A percentile compares a stretch with the other conserved stretches of the same genome.
Evolutionary conservation across 2,888 invertebrate species (phyloP).

Genomic region (Amphipoea oculea): DNA sequence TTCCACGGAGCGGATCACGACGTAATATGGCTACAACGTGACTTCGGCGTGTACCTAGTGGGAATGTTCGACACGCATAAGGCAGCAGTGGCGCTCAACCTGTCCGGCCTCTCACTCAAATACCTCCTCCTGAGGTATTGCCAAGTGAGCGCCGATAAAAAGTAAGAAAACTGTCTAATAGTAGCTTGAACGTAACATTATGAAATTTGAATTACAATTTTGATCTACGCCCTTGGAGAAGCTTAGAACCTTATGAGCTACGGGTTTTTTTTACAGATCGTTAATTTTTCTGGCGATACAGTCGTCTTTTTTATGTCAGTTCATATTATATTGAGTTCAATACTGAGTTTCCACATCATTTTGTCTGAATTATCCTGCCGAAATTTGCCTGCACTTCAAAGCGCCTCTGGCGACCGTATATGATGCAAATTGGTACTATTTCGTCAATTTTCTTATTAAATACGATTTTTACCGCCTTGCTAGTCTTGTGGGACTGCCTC

Average conservation of each 20-base stretch:
- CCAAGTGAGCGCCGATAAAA: constrained; percentile 95
- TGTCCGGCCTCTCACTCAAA: constrained; percentile 93
- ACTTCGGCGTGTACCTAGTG: constrained; percentile 98
- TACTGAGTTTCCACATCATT: background rate
- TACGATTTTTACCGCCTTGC: no score
- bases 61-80: constrained; percentile 99
- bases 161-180: constrained; percentile 77
- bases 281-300: background rate
- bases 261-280: background rate
- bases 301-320: background rate
- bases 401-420: no score
- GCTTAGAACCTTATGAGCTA: no score
- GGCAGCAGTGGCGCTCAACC: constrained; percentile 94
- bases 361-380: no score
- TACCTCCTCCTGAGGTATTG: constrained; percentile 95
- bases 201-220: background rate
- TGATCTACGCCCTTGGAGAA: background rate
- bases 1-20: constrained; percentile 98
- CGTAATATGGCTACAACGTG: constrained; percentile 98
- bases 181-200: background rate
- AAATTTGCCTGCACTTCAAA: background rate
- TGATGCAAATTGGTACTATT: background rate
- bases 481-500: background rate
- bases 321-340: background rate
- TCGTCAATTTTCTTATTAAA: background rate